Evolutionary conservation across 2,113 vertebrate species (phyloP).

Genomic region (Hyperopisus bebe): DNA sequence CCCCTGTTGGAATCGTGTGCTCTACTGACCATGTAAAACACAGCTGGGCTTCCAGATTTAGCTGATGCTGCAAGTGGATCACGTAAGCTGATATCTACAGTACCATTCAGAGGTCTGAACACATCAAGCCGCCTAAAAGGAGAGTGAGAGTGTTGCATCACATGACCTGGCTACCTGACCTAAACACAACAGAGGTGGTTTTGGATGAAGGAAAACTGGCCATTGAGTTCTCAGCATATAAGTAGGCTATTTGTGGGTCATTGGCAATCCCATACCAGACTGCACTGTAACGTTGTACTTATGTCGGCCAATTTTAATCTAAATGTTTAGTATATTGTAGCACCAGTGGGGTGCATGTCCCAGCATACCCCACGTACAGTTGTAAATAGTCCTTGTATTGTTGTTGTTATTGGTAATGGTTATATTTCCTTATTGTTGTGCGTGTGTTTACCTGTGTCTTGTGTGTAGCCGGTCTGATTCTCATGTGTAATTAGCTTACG

Average conservation of each 20-base stretch:
- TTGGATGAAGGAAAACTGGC: background rate
- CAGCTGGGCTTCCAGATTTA: background rate
- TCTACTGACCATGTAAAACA: background rate
- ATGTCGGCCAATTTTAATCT: background rate
- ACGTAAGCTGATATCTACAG: background rate
- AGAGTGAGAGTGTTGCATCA: too few relatives aligned
- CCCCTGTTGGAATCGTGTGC: background rate
- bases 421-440: too few relatives aligned
- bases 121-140: too few relatives aligned
- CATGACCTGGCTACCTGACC: too few relatives aligned
- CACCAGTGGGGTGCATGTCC: too few relatives aligned
- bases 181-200: too few relatives aligned
- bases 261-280: background rate
- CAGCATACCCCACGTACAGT: too few relatives aligned
- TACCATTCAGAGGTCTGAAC: background rate
- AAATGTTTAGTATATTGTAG: background rate
- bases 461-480: too few relatives aligned
- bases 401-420: too few relatives aligned
- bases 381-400: too few relatives aligned
- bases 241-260: background rate
- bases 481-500: too few relatives aligned
- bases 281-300: background rate
- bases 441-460: too few relatives aligned
- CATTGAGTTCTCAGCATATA: background rate
- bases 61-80: background rate